A percentile compares a stretch with the other conserved stretches of the same genome.
phyloP scores from a whole-genome alignment of 1,140 invertebrate species.

The Pachypsylla venusta region DNA sequence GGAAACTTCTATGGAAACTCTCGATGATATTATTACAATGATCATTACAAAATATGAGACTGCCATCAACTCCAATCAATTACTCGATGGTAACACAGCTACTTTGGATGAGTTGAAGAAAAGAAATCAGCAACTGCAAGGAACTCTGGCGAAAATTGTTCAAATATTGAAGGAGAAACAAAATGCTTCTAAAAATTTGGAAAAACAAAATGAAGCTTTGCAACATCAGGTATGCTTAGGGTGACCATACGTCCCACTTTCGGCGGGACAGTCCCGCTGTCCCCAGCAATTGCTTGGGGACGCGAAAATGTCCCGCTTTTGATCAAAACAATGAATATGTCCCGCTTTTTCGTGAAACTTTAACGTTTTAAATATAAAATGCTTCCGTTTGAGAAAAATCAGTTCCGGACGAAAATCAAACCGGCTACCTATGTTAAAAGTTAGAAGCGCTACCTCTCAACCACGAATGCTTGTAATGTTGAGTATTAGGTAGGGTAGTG shows the following conservation, averaged over 20 bases:
- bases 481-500: no score
- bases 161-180: slow-evolving; percentile 23
- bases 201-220: slow-evolving; percentile 22
- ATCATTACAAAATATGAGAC: not conserved
- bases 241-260: no score
- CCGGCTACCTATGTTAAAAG: no score
- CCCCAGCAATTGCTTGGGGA: not conserved
- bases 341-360: no score
- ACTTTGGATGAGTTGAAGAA: slow-evolving; percentile 11
- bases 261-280: no score
- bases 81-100: not conserved
- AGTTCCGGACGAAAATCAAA: no score
- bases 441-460: no score
- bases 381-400: no score
- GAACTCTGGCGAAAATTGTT: slow-evolving; percentile 21
- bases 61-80: not conserved
- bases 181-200: slow-evolving; percentile 17
- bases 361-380: not conserved
- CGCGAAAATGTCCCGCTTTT: no score
- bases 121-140: slow-evolving; percentile 21
- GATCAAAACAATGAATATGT: no score
- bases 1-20: not conserved
- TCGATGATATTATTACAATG: slow-evolving; percentile 4
- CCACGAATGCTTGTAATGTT: no score
- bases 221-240: slow-evolving; percentile 20